These are phyloP conservation scores for Pseudomyrmex cubaensis DNA, from an alignment of 1,140 invertebrate genomes.

Conservation along the genomic window DNA sequence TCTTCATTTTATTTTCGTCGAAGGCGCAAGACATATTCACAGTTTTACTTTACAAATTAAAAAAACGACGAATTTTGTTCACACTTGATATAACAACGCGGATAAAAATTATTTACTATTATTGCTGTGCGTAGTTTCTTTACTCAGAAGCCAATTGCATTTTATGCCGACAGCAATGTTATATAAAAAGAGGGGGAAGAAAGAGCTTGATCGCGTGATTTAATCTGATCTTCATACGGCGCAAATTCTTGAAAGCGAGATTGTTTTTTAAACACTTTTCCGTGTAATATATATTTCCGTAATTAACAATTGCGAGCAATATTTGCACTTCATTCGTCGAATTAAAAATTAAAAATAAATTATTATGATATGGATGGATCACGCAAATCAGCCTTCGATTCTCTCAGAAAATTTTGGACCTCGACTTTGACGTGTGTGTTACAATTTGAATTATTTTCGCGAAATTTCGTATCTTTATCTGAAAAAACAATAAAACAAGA, in stretches of 20 bases:
- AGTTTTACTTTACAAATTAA: constrained; percentile 76
- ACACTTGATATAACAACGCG: constrained; percentile 55
- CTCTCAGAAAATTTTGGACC: not conserved
- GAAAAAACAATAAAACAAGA: not conserved
- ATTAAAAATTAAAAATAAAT: not conserved
- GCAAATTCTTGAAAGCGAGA: not conserved
- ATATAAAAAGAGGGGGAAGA: too few relatives aligned
- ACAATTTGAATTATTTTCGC: not conserved
- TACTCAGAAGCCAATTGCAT: constrained; percentile 37
- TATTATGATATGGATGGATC: not conserved
- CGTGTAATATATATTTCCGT: too few relatives aligned
- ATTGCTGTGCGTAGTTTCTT: constrained; percentile 66
- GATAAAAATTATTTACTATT: constrained; percentile 68
- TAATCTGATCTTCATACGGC: too few relatives aligned
- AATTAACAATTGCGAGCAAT: constrained; percentile 24
- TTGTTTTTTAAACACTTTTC: too few relatives aligned
- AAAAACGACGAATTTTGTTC: constrained; percentile 63
- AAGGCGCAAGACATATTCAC: constrained; percentile 73
- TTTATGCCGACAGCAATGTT: not conserved
- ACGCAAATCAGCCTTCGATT: not conserved
- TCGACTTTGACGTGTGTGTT: not conserved
- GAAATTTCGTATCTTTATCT: not conserved
- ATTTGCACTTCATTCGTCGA: not conserved
- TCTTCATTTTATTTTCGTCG: constrained; percentile 35
- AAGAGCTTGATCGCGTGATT: not conserved